phyloP scores from a whole-genome alignment of 1,140 invertebrate species.

The Rhizoglyphus robini region DNA sequence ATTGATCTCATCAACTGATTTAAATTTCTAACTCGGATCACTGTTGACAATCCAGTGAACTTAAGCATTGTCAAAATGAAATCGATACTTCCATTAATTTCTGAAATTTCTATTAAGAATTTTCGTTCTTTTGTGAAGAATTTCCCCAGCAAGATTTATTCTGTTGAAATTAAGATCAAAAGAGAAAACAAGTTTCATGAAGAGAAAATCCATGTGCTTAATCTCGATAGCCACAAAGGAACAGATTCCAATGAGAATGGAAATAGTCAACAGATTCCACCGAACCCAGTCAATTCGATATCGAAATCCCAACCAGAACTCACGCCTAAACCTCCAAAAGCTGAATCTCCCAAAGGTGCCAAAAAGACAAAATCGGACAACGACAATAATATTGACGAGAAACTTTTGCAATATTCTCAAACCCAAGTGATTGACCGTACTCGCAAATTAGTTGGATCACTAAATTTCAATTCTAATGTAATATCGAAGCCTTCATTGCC shows the following conservation, averaged over 20 bases:
- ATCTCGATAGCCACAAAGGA: too few relatives aligned
- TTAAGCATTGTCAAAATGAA: not conserved
- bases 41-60: too few relatives aligned
- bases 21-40: too few relatives aligned
- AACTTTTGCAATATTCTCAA: too few relatives aligned
- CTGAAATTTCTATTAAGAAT: not conserved
- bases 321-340: too few relatives aligned
- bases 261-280: not conserved
- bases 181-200: not conserved
- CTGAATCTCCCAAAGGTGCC: not conserved
- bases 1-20: too few relatives aligned
- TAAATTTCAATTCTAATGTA: not conserved
- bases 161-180: constrained; percentile 8
- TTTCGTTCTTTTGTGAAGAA: not conserved
- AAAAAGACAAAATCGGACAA: not conserved
- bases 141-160: constrained; percentile 7
- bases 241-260: too few relatives aligned
- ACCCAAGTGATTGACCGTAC: constrained; percentile 7
- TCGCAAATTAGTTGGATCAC: not conserved
- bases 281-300: not conserved
- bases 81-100: not conserved
- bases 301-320: too few relatives aligned
- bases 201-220: not conserved
- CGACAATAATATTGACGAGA: not conserved
- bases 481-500: not conserved